Base-by-base conservation (phyloP, 2,797 vertebrate species). In the Lagothrix lagotricha region DNA sequence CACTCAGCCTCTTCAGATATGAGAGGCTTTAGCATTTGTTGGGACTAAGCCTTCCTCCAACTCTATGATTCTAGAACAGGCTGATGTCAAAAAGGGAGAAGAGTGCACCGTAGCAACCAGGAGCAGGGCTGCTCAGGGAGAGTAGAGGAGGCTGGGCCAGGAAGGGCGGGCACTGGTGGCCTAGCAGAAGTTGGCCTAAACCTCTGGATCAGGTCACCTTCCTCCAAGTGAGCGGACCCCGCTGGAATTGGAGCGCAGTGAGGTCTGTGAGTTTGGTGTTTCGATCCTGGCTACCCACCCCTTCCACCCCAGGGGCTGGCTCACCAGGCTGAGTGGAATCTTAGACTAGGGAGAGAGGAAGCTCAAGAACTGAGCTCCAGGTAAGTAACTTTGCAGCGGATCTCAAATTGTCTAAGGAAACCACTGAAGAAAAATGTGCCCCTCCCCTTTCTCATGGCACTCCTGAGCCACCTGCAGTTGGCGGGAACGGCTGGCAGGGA, bases 1-100 rank as follows among this genome's bases (percentile, higher is more conserved):
- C 24, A 6, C 33, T 70, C 57, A 24, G 7, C 30, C 58, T 67
- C 64, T 86, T 14, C 52, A 76, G 36, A 41, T 76, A 36, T 22
- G 52, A 83, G 41, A 80, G 19, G 33, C 33, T 12, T 82, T 79
- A 87, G 92, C 67, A 72, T 5, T 36, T 72, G 26, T 39, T 3
- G 48, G 57, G 6, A 52, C 14, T 36, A 73, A 64, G n/a, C 46
- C 9, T 77, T 44, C 44, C 14, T 88, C 41, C 30, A 85, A 39
- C 70, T 75, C 76, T 87, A 12, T 15, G 77, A 70, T 95, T 96
- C 95, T 96, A 92, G 93, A 96, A 77, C 7, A 61, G 41, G 26
- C 11, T 5, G 2, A 2, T 14, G 44, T 94, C 92, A 94, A 89
- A 90, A 52, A 82, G 79, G 41, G 9, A 76, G 28, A 36, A 46